Evolutionary conservation across 2,113 vertebrate species (phyloP).

Genomic region (Thinocorus orbignyianus): DNA sequence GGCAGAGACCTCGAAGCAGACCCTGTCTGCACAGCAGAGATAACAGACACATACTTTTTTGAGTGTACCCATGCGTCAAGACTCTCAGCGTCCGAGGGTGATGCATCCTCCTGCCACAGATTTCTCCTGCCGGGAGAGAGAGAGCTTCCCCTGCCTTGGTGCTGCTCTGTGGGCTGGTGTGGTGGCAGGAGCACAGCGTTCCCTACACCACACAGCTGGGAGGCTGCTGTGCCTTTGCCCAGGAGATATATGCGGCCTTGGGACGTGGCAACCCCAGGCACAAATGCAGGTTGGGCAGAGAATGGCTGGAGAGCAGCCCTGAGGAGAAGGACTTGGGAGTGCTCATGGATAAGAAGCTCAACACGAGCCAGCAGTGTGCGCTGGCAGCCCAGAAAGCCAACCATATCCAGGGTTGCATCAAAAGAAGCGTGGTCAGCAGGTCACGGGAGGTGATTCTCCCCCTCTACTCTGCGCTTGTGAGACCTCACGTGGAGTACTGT

Average conservation of each 20-base stretch:
- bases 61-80: rapidly evolving
- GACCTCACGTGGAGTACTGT: too few species aligned
- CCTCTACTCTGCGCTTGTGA: too few species aligned
- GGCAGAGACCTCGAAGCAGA: neutral
- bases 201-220: rapidly evolving
- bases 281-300: too few species aligned
- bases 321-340: too few species aligned
- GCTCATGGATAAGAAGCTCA: too few species aligned
- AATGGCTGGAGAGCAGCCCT: too few species aligned
- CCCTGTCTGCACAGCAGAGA: neutral
- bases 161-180: neutral
- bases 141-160: neutral
- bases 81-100: rapidly evolving
- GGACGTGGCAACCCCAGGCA: too few species aligned
- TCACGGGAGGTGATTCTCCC: too few species aligned
- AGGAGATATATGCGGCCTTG: neutral
- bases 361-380: too few species aligned
- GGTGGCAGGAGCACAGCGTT: neutral
- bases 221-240: neutral
- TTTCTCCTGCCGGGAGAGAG: neutral
- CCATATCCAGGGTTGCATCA: too few species aligned
- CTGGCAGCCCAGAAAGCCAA: too few species aligned
- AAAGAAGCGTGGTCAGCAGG: too few species aligned
- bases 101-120: neutral
- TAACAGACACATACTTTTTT: neutral